Conservation (phyloP, 2,888 invertebrate species). For the Volucella inflata region DNA sequence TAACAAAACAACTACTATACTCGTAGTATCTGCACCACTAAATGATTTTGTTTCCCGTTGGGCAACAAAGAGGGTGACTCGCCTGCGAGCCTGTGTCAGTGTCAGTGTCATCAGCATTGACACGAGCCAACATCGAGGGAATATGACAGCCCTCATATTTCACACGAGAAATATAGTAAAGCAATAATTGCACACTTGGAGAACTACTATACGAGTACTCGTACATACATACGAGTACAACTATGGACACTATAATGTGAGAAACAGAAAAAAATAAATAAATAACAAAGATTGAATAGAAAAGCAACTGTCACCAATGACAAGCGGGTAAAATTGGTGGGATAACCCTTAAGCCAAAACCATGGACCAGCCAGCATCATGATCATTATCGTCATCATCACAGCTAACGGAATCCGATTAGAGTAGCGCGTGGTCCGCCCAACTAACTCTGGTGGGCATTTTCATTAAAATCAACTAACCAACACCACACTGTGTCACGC, state of each 20-base stretch:
- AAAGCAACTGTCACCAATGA: conserved; percentile 56
- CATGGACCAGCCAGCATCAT: conserved; percentile 64
- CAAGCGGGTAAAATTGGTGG: conserved; percentile 50
- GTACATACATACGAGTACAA: too few relatives aligned
- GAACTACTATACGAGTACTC: too few relatives aligned
- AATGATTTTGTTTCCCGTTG: conserved; percentile 20
- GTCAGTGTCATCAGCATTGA: not conserved
- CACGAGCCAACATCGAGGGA: conserved; percentile 53
- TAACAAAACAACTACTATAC: not conserved
- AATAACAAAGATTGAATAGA: not conserved
- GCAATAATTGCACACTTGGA: conserved; percentile 43
- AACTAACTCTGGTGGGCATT: conserved; percentile 59
- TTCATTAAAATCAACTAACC: conserved; percentile 64
- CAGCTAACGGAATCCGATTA: conserved; percentile 70
- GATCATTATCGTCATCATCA: conserved; percentile 49
- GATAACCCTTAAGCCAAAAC: conserved; percentile 16
- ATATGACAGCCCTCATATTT: conserved; percentile 74
- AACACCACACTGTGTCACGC: not conserved
- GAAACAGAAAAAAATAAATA: conserved; percentile 23
- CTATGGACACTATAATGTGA: conserved; percentile 31
- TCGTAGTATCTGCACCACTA: conserved; percentile 2
- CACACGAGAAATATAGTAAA: conserved; percentile 20
- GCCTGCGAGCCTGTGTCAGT: too few relatives aligned
- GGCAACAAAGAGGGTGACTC: conserved; percentile 4
- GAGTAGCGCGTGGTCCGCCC: conserved; percentile 55